Evolutionary conservation across 2,888 invertebrate species (phyloP), one percentile per base, ranked within the genome.

Genomic region (Tortrix viridana): DNA sequence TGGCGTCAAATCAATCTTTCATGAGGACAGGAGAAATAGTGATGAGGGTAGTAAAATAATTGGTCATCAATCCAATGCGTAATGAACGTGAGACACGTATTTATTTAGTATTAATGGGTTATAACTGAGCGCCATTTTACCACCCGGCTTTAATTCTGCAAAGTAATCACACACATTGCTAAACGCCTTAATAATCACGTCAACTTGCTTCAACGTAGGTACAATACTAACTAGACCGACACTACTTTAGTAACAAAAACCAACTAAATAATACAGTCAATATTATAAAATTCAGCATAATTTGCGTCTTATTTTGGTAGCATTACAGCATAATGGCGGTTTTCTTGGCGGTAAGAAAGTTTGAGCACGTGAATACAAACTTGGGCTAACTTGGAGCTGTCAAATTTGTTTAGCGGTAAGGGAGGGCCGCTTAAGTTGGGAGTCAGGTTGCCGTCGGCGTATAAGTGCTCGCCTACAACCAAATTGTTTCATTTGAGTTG

Each of bases 371-470:
- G 81, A 84, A 81, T 83, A 81, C 82, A 84, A 89, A 89, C 88
- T 90, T 88, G 77, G 81, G 77, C 84, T 86, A 90, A 91, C 83
- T 90, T 88, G 77, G 80, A 87, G 89, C 92, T 90, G 91, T 91
- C 92, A 92, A 90, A 92, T 91, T 91, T 91, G 91, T 90, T 90
- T 88, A 91, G 91, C 84, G 89, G 90, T 85, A 79, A 84, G 82
- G 85, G 86, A 84, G 87, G 86, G 85, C 81, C 80, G 86, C 82
- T 83, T 82, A 89, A 86, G 88, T 88, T 85, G 81, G 76, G 76
- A 83, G 77, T 78, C 75, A 77, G 81, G 80, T 79, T 79, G 89
- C 88, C 86, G 81, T 77, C 73, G 86, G 90, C 89, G 82, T 83
- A 84, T 82, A 86, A 86, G 88, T 89, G 88, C 87, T 87, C 82